Percentiles rank a stretch among this genome's conserved stretches.
These are phyloP conservation scores for Cartodere bifasciata DNA, from an alignment of 2,888 invertebrate genomes.

Conservation along the genomic window DNA sequence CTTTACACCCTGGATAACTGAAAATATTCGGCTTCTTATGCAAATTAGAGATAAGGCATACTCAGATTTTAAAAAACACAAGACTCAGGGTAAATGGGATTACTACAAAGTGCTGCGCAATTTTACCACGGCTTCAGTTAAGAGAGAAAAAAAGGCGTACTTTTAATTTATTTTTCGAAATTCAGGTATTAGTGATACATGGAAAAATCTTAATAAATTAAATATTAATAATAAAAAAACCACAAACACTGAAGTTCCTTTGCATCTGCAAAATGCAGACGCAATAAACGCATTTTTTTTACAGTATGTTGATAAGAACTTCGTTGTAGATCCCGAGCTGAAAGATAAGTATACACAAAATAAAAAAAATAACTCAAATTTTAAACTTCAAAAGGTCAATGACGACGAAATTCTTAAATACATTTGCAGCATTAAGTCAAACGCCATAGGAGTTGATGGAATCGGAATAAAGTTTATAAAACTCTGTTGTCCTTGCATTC, in stretches of 20 bases:
- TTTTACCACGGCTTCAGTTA: constrained; percentile 7
- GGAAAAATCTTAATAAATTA: too few relatives aligned
- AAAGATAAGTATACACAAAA: background rate
- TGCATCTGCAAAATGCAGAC: background rate
- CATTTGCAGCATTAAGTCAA: constrained; percentile 6
- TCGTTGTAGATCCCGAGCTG: background rate
- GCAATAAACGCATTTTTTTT: constrained; percentile 6
- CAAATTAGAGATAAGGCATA: constrained; percentile 8
- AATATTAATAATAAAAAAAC: too few relatives aligned
- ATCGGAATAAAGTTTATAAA: constrained; percentile 3
- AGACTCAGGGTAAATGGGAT: constrained; percentile 5
- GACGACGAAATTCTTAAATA: constrained; percentile 1
- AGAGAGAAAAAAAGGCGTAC: constrained; percentile 10
- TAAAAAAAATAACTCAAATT: constrained; percentile 1
- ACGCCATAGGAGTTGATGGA: constrained; percentile 1
- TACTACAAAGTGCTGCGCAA: constrained; percentile 11
- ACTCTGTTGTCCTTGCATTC: constrained; percentile 6
- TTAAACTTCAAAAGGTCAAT: background rate
- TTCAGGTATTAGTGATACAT: too few relatives aligned
- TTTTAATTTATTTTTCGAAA: constrained; percentile 3
- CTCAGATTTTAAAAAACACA: constrained; percentile 8
- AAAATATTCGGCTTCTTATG: constrained; percentile 9
- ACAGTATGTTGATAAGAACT: constrained; percentile 1
- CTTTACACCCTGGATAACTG: constrained; percentile 9
- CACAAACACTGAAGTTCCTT: background rate